phyloP scores from a whole-genome alignment of 2,888 invertebrate species.

The Graphium colonna region DNA sequence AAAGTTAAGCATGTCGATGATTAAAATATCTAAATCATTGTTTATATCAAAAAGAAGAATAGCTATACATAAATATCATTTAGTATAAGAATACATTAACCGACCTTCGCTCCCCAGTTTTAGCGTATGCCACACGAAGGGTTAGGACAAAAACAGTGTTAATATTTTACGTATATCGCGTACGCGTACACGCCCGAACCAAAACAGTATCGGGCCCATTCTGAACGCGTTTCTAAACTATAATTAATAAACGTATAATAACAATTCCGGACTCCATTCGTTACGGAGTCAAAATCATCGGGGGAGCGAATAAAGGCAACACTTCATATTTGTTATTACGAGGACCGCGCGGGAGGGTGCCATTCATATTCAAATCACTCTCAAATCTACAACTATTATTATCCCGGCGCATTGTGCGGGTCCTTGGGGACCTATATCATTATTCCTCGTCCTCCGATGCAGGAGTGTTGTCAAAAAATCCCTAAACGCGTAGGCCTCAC shows the following conservation, averaged over 20 bases:
- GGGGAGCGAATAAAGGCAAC: conserved; percentile 67
- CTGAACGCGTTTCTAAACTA: conserved; percentile 42
- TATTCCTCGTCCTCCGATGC: conserved; percentile 66
- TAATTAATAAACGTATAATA: conserved; percentile 63
- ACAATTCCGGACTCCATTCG: conserved; percentile 56
- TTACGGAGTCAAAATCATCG: conserved; percentile 70
- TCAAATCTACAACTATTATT: conserved; percentile 80
- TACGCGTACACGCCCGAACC: conserved; percentile 33
- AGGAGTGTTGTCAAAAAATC: conserved; percentile 63
- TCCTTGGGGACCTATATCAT: conserved; percentile 76
- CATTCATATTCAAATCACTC: conserved; percentile 79
- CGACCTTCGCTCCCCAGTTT: too few relatives aligned
- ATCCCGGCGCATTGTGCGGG: conserved; percentile 66
- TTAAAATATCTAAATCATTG: too few relatives aligned
- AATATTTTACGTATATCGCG: too few relatives aligned
- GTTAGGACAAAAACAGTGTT: too few relatives aligned
- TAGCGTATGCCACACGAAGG: too few relatives aligned
- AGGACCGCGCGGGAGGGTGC: conserved; percentile 70
- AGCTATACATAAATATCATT: too few relatives aligned
- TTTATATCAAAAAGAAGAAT: neutral
- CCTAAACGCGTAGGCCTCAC: conserved; percentile 54
- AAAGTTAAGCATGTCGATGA: too few relatives aligned
- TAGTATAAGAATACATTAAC: too few relatives aligned
- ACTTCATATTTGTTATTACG: conserved; percentile 79
- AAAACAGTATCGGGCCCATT: conserved; percentile 26